Percentiles rank a stretch among this genome's conserved stretches.
phyloP scores from a whole-genome alignment of 2,888 invertebrate species.

The Stenolophus ochropezus region DNA sequence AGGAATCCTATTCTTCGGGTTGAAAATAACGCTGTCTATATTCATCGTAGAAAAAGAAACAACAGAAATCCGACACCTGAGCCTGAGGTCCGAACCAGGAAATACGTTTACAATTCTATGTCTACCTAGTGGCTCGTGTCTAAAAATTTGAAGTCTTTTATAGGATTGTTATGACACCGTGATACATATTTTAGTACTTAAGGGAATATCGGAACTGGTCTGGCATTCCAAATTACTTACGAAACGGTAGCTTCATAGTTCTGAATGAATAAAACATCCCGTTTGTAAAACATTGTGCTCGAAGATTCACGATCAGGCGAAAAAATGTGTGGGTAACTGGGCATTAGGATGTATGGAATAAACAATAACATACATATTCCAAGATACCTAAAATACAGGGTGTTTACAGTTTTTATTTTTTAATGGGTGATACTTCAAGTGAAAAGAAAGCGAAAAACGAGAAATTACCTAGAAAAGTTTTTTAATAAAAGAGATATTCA shows the following conservation, averaged over 20 bases:
- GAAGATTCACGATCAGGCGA: neutral
- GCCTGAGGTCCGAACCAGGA: neutral
- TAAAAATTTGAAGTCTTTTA: slow-evolving; percentile 15
- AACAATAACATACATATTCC: too few relatives aligned
- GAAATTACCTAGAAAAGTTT: too few relatives aligned
- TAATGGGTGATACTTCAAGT: too few relatives aligned
- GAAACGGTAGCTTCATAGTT: slow-evolving; percentile 47
- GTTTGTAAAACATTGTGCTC: slow-evolving; percentile 3
- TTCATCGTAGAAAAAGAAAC: neutral
- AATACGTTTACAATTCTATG: neutral
- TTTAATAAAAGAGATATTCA: too few relatives aligned
- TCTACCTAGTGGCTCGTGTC: neutral
- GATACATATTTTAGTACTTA: slow-evolving; percentile 45
- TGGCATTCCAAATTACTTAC: slow-evolving; percentile 40
- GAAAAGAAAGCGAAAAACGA: too few relatives aligned
- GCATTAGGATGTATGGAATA: too few relatives aligned
- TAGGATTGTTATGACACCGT: slow-evolving; percentile 38
- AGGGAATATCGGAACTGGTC: slow-evolving; percentile 9
- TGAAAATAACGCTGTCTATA: neutral
- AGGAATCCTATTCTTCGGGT: neutral
- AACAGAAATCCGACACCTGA: neutral
- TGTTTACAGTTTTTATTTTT: too few relatives aligned
- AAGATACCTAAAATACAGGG: too few relatives aligned
- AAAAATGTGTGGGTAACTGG: neutral
- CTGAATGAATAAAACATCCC: slow-evolving; percentile 38